Evolutionary conservation across 2,797 vertebrate genomes (phyloP).

Genomic region (Melanotaenia nigrans): DNA sequence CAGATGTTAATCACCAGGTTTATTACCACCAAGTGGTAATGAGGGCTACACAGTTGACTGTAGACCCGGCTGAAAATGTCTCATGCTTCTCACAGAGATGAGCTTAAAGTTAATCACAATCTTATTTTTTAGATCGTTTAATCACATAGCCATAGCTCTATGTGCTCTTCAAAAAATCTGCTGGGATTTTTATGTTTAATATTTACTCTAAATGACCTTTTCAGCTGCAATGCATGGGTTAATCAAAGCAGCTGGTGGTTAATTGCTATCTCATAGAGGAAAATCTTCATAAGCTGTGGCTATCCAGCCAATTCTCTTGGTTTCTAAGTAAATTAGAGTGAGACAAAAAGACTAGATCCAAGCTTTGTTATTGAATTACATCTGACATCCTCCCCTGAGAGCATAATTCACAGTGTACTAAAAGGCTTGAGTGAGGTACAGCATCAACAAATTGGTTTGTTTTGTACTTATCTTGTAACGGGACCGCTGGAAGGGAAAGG

Average conservation of each 20-base stretch:
- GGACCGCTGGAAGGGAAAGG: slow-evolving; percentile 43
- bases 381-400: slow-evolving; percentile 67
- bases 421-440: slow-evolving; percentile 64
- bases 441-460: slow-evolving; percentile 74
- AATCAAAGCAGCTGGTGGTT: slow-evolving; percentile 64
- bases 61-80: background rate
- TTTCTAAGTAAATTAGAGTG: slow-evolving; percentile 85
- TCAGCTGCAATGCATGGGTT: slow-evolving; percentile 42
- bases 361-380: slow-evolving; percentile 79
- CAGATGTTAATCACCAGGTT: background rate
- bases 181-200: slow-evolving; percentile 8
- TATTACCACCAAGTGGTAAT: background rate
- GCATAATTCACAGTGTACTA: slow-evolving; percentile 69
- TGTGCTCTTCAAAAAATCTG: background rate
- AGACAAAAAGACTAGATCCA: slow-evolving; percentile 77
- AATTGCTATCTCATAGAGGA: slow-evolving; percentile 79
- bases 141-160: background rate
- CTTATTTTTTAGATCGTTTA: background rate
- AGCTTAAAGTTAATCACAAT: background rate
- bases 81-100: background rate
- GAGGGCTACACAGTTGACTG: background rate
- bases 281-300: slow-evolving; percentile 73
- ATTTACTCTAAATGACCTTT: slow-evolving; percentile 6
- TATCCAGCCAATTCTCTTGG: slow-evolving; percentile 61
- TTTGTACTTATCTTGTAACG: slow-evolving; percentile 62